These are phyloP conservation scores for Boleophthalmus pectinirostris DNA, from an alignment of 2,113 vertebrate genomes.

Conservation along the genomic window DNA sequence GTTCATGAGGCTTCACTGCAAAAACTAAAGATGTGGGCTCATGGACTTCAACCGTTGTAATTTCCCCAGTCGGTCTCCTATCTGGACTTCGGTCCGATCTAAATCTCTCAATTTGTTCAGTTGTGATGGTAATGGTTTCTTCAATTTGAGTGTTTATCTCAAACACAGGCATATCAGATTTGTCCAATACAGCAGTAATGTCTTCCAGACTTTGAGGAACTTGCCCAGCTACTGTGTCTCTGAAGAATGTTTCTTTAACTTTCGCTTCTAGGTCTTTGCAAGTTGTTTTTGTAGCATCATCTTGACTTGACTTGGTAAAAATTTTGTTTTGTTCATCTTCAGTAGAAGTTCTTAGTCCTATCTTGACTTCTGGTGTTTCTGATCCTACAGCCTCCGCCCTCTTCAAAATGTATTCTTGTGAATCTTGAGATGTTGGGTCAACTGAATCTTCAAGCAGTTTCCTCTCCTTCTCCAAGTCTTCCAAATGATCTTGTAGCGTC, in stretches of 20 bases:
- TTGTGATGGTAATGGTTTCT: neutral
- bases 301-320: neutral
- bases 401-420: neutral
- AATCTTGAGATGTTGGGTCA: neutral
- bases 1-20: conserved; percentile 1
- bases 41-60: neutral
- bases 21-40: conserved; percentile 13
- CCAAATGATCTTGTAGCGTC: too few relatives aligned
- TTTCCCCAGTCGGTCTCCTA: neutral
- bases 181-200: neutral
- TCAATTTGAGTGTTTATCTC: conserved; percentile 9
- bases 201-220: neutral
- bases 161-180: neutral
- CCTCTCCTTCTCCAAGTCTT: neutral
- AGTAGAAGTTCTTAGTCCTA: neutral
- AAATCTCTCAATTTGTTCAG: neutral
- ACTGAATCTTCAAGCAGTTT: neutral
- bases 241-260: neutral
- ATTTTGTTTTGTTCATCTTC: neutral
- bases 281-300: neutral
- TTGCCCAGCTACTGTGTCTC: neutral
- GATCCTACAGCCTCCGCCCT: neutral
- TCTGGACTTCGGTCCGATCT: neutral
- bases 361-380: neutral
- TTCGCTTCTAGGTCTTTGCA: neutral